phyloP scores from a whole-genome alignment of 2,797 vertebrate species.

The Zenarchopterus dispar region DNA sequence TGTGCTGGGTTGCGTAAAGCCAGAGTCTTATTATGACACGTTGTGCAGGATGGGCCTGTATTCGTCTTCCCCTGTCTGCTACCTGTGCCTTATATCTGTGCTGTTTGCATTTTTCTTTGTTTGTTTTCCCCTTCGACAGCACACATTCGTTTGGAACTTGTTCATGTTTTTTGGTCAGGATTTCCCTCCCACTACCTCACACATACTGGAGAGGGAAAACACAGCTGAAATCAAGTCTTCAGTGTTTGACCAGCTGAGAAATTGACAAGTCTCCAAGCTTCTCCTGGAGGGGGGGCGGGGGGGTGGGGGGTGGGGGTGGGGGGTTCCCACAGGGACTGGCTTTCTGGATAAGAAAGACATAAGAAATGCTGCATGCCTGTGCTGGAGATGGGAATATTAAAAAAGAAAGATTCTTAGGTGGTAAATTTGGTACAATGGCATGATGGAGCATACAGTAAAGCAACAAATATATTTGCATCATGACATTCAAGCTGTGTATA shows the following conservation, averaged over 20 bases:
- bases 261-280: constrained; percentile 72
- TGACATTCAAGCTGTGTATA: neutral
- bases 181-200: constrained; percentile 25
- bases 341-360: constrained; percentile 24
- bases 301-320: too few species aligned
- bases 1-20: constrained; percentile 71
- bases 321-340: constrained; percentile 49
- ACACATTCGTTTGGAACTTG: constrained; percentile 1
- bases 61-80: constrained; percentile 27
- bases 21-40: constrained; percentile 49
- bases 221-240: constrained; percentile 71
- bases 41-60: constrained; percentile 34
- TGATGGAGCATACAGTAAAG: neutral
- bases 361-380: neutral
- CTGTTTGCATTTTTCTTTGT: constrained; percentile 19
- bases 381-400: neutral
- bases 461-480: neutral
- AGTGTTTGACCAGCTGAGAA: constrained; percentile 76
- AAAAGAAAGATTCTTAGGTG: neutral
- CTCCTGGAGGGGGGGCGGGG: constrained; percentile 22
- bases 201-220: constrained; percentile 24
- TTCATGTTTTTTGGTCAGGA: constrained; percentile 6
- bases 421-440: neutral
- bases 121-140: neutral
- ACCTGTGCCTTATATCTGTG: constrained; percentile 33